These are phyloP conservation scores for Hypercompe scribonia DNA, from an alignment of 2,888 invertebrate species.

Conservation along the genomic window DNA sequence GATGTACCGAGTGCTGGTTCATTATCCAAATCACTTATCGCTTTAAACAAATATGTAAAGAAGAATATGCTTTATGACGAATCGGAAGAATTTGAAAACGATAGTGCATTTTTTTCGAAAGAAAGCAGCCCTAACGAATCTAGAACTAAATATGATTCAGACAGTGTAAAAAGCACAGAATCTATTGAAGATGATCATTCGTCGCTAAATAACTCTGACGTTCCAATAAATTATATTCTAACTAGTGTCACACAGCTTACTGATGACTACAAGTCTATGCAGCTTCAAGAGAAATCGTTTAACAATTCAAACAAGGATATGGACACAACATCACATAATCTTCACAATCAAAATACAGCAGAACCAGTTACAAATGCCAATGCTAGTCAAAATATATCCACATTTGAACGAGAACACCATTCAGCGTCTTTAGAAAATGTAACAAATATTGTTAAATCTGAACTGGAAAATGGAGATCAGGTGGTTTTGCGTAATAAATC, in stretches of 20 bases:
- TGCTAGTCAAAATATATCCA: conserved; percentile 24
- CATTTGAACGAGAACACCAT: conserved; percentile 28
- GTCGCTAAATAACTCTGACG: conserved; percentile 23
- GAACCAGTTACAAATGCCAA: conserved; percentile 32
- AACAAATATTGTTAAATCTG: conserved; percentile 34
- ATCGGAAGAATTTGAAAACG: conserved; percentile 62
- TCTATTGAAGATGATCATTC: conserved; percentile 52
- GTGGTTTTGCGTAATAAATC: conserved; percentile 61
- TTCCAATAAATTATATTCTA: conserved; percentile 35
- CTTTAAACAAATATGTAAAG: conserved; percentile 80
- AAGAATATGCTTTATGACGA: conserved; percentile 79
- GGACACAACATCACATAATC: conserved; percentile 28
- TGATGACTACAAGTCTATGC: conserved; percentile 77
- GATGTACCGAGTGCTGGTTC: conserved; percentile 74
- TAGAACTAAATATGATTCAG: conserved; percentile 73
- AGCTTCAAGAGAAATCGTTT: conserved; percentile 55
- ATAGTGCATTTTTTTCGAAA: conserved; percentile 78
- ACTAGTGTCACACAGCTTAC: conserved; percentile 63
- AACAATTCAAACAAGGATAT: conserved; percentile 25
- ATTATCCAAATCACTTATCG: conserved; percentile 75
- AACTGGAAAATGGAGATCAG: conserved; percentile 48
- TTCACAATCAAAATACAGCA: conserved; percentile 16
- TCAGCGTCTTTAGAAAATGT: conserved; percentile 56
- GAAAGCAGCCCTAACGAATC: conserved; percentile 79
- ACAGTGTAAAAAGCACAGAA: conserved; percentile 70